Evolutionary conservation across 2,888 invertebrate genomes (phyloP).

Genomic region (Vandiemenella viatica): DNA sequence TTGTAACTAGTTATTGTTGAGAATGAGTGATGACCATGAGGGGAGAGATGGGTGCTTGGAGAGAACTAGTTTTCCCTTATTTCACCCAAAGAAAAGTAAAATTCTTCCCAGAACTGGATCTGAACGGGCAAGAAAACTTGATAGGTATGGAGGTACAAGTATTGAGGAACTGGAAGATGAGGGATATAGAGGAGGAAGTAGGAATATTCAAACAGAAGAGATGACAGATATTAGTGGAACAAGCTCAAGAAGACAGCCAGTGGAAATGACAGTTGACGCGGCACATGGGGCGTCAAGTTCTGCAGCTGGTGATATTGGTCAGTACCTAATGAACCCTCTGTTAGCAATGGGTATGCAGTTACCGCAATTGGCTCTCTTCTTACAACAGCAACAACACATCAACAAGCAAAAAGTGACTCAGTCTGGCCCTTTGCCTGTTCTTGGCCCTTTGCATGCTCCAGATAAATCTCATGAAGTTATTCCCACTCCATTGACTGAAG

Average conservation of each 20-base stretch:
- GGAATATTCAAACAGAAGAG: neutral
- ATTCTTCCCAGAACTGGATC: conserved; percentile 4
- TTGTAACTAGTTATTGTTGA: conserved; percentile 4
- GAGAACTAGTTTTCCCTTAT: conserved; percentile 11
- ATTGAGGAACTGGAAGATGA: conserved; percentile 1
- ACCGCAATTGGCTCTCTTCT: conserved; percentile 11
- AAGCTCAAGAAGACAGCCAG: neutral
- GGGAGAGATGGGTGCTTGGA: conserved; percentile 11
- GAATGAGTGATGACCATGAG: conserved; percentile 14
- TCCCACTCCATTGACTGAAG: no score
- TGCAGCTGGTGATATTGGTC: neutral
- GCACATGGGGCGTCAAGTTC: neutral
- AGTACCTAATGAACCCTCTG: conserved; percentile 10
- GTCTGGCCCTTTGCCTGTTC: neutral
- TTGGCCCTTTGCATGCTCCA: neutral
- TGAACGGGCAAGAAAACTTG: neutral
- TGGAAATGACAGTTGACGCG: neutral
- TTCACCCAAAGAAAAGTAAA: conserved; percentile 12
- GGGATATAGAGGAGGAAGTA: neutral
- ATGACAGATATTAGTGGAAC: neutral
- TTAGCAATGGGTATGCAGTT: conserved; percentile 11
- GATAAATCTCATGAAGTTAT: no score
- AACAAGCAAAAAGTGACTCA: no score
- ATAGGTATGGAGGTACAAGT: neutral
- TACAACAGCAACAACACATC: conserved; percentile 11